Evolutionary conservation across 2,113 vertebrate genomes (phyloP).

Genomic region (Dromas ardeola): DNA sequence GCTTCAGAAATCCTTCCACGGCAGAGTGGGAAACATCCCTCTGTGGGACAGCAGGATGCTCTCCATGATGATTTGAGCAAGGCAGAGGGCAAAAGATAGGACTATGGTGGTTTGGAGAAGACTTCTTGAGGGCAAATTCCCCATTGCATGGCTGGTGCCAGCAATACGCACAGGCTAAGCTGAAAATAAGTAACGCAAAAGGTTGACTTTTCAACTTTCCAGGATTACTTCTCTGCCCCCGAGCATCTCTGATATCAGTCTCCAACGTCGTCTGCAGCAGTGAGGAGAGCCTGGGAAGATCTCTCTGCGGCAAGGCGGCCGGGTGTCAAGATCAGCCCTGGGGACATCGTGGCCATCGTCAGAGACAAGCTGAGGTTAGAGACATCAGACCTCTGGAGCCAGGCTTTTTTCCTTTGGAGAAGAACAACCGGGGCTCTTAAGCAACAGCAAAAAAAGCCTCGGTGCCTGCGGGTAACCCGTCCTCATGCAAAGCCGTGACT

Average conservation of each 20-base stretch:
- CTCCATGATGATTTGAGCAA: neutral
- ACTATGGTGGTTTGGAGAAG: neutral
- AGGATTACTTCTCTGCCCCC: neutral
- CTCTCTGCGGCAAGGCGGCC: neutral
- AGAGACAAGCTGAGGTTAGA: neutral
- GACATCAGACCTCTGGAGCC: neutral
- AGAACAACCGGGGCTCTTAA: neutral
- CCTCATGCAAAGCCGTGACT: neutral
- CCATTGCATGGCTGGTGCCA: rapidly evolving
- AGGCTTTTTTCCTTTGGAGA: neutral
- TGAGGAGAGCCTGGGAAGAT: neutral
- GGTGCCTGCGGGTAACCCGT: rapidly evolving
- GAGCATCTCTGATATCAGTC: neutral
- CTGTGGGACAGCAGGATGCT: neutral
- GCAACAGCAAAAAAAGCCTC: neutral
- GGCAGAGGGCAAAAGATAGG: neutral
- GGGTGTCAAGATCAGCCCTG: neutral
- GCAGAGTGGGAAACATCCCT: neutral
- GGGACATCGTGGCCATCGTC: neutral
- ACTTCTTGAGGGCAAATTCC: neutral
- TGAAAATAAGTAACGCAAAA: neutral
- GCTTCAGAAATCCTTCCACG: neutral
- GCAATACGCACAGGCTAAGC: neutral
- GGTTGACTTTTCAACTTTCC: neutral
- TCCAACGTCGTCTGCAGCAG: neutral